Evolutionary conservation across 2,797 vertebrate genomes (phyloP).

Genomic region (Pelochelys cantorii): DNA sequence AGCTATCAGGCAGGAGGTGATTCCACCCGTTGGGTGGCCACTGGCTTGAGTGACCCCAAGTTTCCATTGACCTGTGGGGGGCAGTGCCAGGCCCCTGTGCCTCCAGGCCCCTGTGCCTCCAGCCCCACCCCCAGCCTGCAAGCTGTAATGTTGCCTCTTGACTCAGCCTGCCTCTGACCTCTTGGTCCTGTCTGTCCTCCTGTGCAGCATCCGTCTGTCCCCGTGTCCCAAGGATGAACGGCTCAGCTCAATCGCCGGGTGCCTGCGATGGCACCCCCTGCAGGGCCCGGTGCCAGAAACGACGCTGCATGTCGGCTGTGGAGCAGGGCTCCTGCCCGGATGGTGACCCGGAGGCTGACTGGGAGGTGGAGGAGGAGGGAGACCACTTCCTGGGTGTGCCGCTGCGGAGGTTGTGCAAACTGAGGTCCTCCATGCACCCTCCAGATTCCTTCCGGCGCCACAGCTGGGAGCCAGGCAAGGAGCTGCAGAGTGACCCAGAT

Average conservation of each 20-base stretch:
- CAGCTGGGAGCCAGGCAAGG: slow-evolving; percentile 85
- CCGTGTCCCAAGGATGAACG: slow-evolving; percentile 38
- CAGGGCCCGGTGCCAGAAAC: not conserved
- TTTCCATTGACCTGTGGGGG: not conserved
- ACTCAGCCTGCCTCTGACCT: not conserved
- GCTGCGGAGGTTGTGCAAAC: slow-evolving; percentile 31
- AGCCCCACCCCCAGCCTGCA: not conserved
- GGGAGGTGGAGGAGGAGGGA: not conserved
- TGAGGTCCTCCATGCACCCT: slow-evolving; percentile 6
- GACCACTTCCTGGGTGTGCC: not conserved
- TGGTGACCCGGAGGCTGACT: not conserved
- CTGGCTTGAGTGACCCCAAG: not conserved
- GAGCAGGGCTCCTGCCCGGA: slow-evolving; percentile 16
- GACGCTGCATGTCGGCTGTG: slow-evolving; percentile 40
- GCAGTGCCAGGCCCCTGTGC: too few species aligned
- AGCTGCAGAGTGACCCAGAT: slow-evolving; percentile 45
- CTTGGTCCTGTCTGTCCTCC: not conserved
- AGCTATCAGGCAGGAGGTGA: too few species aligned
- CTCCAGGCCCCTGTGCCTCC: accelerated
- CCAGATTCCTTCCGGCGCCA: slow-evolving; percentile 83
- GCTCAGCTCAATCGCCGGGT: not conserved
- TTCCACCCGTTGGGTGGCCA: not conserved
- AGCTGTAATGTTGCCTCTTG: not conserved
- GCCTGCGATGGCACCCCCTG: not conserved
- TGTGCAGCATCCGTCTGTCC: not conserved